phyloP scores from a whole-genome alignment of 2,797 vertebrate species.

The Pipistrellus pipistrellus region DNA sequence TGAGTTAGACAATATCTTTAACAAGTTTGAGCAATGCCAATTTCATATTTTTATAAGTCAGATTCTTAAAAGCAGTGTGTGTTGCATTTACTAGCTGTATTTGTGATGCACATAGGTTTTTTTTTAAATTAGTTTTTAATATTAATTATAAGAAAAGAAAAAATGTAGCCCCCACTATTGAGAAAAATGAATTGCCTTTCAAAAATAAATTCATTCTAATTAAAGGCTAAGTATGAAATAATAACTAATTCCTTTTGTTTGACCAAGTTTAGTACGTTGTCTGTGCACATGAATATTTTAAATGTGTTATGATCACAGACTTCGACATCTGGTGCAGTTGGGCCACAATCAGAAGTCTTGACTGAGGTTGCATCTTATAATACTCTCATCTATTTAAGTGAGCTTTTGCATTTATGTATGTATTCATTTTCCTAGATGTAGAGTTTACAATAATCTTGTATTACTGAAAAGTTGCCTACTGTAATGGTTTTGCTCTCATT shows the following conservation, averaged over 20 bases:
- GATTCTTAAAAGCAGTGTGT: not conserved
- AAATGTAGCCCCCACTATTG: not conserved
- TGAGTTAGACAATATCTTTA: not conserved
- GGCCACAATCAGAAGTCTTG: not conserved
- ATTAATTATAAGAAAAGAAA: not conserved
- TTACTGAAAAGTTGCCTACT: not conserved
- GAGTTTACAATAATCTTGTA: not conserved
- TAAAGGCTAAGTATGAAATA: not conserved
- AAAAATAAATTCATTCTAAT: constrained; percentile 36
- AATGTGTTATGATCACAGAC: not conserved
- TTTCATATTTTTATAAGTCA: not conserved
- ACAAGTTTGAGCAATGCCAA: not conserved
- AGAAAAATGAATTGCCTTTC: constrained; percentile 40
- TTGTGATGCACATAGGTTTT: not conserved
- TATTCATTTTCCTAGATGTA: constrained; percentile 28
- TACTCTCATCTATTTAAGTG: not conserved
- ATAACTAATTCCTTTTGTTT: constrained; percentile 31
- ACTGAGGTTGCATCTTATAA: not conserved
- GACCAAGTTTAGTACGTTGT: constrained; percentile 8
- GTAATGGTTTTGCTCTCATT: not conserved
- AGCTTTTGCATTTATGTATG: not conserved
- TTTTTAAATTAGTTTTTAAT: not conserved
- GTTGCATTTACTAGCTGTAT: not conserved
- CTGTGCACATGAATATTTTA: constrained; percentile 39
- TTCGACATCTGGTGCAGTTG: not conserved